Base-by-base conservation (phyloP, 1,140 invertebrate genomes). In the Proales similis region DNA sequence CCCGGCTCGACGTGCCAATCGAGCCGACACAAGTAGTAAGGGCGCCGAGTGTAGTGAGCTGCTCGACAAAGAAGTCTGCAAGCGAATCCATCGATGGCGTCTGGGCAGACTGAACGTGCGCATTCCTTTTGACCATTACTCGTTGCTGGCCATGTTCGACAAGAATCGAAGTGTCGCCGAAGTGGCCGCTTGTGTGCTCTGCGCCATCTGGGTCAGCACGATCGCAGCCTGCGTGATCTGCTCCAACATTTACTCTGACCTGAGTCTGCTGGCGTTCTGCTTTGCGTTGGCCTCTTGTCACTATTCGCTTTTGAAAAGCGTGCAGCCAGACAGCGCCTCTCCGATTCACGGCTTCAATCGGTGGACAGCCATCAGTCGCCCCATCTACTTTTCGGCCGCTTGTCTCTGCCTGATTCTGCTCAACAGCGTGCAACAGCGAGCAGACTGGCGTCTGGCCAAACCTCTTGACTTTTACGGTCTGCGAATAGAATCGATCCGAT, bases 281-380 rank as follows among this genome's bases (percentile, higher is more conserved):
- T 89, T 94, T 67, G 87, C 96, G 20, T 90, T 96, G 42, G 92
- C 92, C 9, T 85, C 90, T 7, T 93, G 90, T 72, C 92, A 98
- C 72, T 98, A 98, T 74, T 97, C 92, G 0, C 77, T 99, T 45
- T 77, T 99, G 12, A 98, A 98, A 78, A 95, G 90, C 74, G 94
- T 98, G 3, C 94, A 99, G 71, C 94, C 94, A 1, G 94, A 99
- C 78, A 90, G 93, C 0, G 86, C 93, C 0, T 97, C 92, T 3
- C 93, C 94, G 0, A 92, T 92, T 12, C 93, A 97, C 75, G 93
- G 94, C 2, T 97, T 93, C 71, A 98, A 99, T 76, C 84, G 89
- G 67, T 84, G 96, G 57, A 89, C 96, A 20, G 85, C 90, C 24
- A 95, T 92, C 66, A 82, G 81, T 72, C 81, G 93, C 62, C 88